These are phyloP conservation scores for Ammodytes dubius DNA, from an alignment of 2,113 vertebrate species.

Conservation along the genomic window DNA sequence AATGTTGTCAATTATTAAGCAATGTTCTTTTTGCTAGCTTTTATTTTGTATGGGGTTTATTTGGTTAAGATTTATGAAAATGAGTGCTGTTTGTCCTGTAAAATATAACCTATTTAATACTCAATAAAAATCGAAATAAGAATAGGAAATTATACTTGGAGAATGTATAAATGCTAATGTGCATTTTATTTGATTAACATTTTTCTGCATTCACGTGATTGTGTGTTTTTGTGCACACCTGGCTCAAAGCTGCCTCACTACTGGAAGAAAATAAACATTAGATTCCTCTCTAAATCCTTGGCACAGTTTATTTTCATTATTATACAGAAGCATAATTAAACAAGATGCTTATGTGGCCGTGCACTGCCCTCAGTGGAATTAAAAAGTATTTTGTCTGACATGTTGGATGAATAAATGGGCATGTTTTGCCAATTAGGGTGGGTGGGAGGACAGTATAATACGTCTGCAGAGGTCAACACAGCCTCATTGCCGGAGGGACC, in stretches of 20 bases:
- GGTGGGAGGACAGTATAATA: constrained; percentile 5
- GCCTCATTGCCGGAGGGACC: constrained; percentile 18
- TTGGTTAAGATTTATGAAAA: too few species aligned
- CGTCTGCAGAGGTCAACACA: constrained; percentile 56
- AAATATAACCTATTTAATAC: too few species aligned
- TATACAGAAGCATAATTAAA: constrained; percentile 66
- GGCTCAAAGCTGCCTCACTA: constrained; percentile 3
- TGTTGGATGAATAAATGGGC: constrained; percentile 64
- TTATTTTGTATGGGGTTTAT: too few species aligned
- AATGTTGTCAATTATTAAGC: too few species aligned
- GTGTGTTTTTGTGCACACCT: constrained; percentile 3
- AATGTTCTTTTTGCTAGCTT: too few species aligned
- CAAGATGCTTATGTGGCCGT: constrained; percentile 40
- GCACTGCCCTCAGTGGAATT: constrained; percentile 36
- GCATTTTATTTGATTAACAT: background rate
- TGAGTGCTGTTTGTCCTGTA: too few species aligned
- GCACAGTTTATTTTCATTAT: constrained; percentile 24
- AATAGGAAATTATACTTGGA: too few species aligned
- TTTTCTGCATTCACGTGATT: background rate
- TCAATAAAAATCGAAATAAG: too few species aligned
- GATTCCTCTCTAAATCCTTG: constrained; percentile 35
- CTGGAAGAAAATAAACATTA: constrained; percentile 15
- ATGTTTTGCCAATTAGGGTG: constrained; percentile 30
- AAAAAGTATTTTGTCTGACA: constrained; percentile 56
- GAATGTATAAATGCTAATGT: background rate